Percentiles rank a stretch among this genome's conserved stretches.
phyloP scores from a whole-genome alignment of 2,888 invertebrate species.

The Diogma glabrata region DNA sequence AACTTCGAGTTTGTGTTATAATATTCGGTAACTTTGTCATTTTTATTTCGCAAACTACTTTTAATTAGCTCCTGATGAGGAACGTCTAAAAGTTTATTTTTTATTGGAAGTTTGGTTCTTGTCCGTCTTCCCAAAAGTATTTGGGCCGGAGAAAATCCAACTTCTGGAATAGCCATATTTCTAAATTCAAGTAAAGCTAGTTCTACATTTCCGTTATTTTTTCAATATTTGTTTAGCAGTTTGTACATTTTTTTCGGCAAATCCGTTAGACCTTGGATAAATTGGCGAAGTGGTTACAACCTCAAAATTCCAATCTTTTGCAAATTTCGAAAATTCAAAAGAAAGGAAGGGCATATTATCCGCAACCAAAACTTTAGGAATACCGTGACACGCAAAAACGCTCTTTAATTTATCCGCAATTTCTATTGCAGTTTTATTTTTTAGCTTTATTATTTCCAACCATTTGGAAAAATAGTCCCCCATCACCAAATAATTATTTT shows the following conservation, averaged over 20 bases:
- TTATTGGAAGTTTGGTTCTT: not conserved
- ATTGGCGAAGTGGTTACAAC: conserved; percentile 17
- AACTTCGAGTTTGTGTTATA: too few species aligned
- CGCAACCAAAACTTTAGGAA: conserved; percentile 16
- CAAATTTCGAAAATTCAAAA: conserved; percentile 16
- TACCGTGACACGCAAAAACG: conserved; percentile 18
- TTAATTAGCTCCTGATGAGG: too few species aligned
- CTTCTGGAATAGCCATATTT: not conserved
- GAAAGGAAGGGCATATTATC: conserved; percentile 19
- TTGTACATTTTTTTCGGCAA: conserved; percentile 16
- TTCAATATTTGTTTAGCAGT: too few species aligned
- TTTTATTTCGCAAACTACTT: too few species aligned
- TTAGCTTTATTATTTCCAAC: not conserved
- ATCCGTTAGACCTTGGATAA: too few species aligned
- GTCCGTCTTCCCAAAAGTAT: not conserved
- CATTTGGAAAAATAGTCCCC: not conserved
- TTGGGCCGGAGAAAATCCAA: not conserved
- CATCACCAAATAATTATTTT: not conserved
- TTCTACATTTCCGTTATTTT: too few species aligned
- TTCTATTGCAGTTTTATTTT: conserved; percentile 6
- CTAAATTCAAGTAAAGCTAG: not conserved
- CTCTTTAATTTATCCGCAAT: conserved; percentile 16
- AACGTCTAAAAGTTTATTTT: not conserved
- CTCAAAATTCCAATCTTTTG: conserved; percentile 16
- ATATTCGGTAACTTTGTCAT: too few species aligned